Evolutionary conservation across 2,113 vertebrate genomes (phyloP).

Genomic region (Calypte anna): DNA sequence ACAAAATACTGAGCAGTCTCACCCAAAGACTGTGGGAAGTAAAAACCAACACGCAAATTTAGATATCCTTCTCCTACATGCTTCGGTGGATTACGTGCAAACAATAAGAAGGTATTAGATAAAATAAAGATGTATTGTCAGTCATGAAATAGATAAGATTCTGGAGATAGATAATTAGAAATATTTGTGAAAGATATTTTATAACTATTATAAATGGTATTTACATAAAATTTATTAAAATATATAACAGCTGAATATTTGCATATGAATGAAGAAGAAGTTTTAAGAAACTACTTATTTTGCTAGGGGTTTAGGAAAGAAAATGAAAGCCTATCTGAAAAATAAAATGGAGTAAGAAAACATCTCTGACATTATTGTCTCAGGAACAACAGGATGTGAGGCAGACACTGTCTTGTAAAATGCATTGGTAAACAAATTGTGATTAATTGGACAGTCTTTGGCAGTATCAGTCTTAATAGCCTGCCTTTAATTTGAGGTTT

Average conservation of each 20-base stretch:
- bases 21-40: fast-evolving
- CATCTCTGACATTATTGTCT: not conserved
- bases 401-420: not conserved
- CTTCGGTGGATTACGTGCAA: not conserved
- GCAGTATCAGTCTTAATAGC: slow-evolving; percentile 22
- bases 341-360: not conserved
- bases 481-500: slow-evolving; percentile 40
- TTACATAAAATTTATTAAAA: not conserved
- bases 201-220: not conserved
- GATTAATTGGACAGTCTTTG: slow-evolving; percentile 23
- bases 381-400: not conserved
- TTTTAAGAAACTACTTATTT: not conserved
- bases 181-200: not conserved
- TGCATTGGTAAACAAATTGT: slow-evolving; percentile 9
- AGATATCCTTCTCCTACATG: not conserved
- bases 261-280: not conserved
- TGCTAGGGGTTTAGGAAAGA: not conserved
- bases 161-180: not conserved
- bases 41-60: not conserved
- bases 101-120: not conserved
- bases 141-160: not conserved
- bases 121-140: not conserved
- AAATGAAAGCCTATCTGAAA: not conserved
- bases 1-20: not conserved
- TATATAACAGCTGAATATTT: not conserved